phyloP scores from a whole-genome alignment of 2,113 vertebrate species.

The Ranitomeya imitator region DNA sequence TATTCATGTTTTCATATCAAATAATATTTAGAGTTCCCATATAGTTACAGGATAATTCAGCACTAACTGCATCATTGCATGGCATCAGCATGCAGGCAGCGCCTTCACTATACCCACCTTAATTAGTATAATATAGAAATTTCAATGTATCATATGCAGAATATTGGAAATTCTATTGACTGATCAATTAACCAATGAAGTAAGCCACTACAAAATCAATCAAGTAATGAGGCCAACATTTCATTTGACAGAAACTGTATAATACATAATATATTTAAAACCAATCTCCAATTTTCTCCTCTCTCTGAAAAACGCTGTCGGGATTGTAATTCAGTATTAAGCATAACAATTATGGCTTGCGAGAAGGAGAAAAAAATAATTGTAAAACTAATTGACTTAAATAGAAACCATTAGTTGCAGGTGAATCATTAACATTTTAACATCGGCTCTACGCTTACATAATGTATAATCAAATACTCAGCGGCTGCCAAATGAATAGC shows the following conservation, averaged over 20 bases:
- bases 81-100: neutral
- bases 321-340: conserved; percentile 50
- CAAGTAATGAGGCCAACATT: conserved; percentile 52
- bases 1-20: neutral
- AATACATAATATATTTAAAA: conserved; percentile 56
- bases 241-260: conserved; percentile 51
- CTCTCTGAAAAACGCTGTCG: conserved; percentile 28
- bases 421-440: conserved; percentile 50
- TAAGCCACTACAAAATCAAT: conserved; percentile 37
- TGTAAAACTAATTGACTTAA: conserved; percentile 48
- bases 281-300: conserved; percentile 40
- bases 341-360: conserved; percentile 41
- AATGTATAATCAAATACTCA: conserved; percentile 33
- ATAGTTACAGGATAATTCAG: neutral
- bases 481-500: conserved; percentile 32
- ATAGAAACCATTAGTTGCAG: conserved; percentile 49
- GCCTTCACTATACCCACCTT: neutral
- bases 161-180: conserved; percentile 50
- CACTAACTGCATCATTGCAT: neutral
- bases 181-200: conserved; percentile 51
- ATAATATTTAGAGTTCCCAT: neutral
- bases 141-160: conserved; percentile 51
- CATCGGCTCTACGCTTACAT: conserved; percentile 12
- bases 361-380: conserved; percentile 33
- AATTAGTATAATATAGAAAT: conserved; percentile 50